Conservation (phyloP, 2,113 vertebrate genomes). For the Xyrauchen texanus region DNA sequence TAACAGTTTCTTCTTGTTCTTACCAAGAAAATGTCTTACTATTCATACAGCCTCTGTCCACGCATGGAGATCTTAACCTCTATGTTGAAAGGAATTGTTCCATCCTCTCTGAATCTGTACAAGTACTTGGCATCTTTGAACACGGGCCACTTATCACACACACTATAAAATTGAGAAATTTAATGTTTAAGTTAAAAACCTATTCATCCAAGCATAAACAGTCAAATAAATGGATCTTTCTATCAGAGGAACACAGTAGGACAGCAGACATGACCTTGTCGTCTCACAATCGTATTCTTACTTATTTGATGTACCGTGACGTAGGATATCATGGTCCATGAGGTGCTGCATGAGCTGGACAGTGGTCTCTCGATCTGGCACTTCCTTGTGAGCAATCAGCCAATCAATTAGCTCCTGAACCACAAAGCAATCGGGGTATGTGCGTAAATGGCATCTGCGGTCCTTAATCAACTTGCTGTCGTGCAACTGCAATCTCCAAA, state of each 20-base stretch:
- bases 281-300: neutral
- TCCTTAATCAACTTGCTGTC: constrained; percentile 85
- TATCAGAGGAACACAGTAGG: neutral
- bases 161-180: constrained; percentile 65
- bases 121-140: constrained; percentile 87
- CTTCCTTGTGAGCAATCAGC: constrained; percentile 83
- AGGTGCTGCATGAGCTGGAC: constrained; percentile 84
- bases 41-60: constrained; percentile 83
- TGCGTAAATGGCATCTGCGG: constrained; percentile 78
- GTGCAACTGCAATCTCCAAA: constrained; percentile 79
- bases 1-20: no score
- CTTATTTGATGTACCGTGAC: constrained; percentile 75
- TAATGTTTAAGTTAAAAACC: neutral
- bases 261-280: neutral
- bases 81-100: constrained; percentile 82
- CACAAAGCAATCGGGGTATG: constrained; percentile 86
- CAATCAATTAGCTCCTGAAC: constrained; percentile 84
- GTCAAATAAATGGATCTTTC: neutral
- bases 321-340: constrained; percentile 85
- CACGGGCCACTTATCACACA: constrained; percentile 80
- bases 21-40: constrained; percentile 68
- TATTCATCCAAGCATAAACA: neutral
- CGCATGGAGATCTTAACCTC: constrained; percentile 83
- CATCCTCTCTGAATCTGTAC: constrained; percentile 87
- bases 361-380: constrained; percentile 75